Percentiles rank a stretch among this genome's conserved stretches.
These are phyloP conservation scores for Schizopygopsis malacanthus DNA, from an alignment of 2,797 vertebrate species.

Conservation along the genomic window DNA sequence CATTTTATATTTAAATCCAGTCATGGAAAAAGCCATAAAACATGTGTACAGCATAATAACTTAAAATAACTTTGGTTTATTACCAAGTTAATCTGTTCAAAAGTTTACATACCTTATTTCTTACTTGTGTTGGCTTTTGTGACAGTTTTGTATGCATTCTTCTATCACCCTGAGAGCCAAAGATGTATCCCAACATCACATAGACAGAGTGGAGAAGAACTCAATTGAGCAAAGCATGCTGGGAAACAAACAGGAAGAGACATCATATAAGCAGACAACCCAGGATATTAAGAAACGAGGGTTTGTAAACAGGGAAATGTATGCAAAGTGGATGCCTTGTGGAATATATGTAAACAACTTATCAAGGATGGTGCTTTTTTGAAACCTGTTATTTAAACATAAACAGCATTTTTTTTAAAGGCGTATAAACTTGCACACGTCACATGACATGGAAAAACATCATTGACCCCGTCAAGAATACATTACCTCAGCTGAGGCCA, in stretches of 20 bases:
- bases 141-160: neutral
- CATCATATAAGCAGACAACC: no score
- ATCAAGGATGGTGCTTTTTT: neutral
- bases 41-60: neutral
- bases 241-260: neutral
- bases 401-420: neutral
- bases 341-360: neutral
- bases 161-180: neutral
- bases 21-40: neutral
- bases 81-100: neutral
- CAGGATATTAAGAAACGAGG: no score
- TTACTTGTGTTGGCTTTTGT: neutral
- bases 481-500: conserved; percentile 38
- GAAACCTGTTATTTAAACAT: neutral
- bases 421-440: neutral
- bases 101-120: neutral
- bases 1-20: neutral
- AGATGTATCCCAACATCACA: neutral
- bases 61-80: neutral
- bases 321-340: neutral
- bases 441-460: conserved; percentile 47
- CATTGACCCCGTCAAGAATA: conserved; percentile 14
- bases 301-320: neutral
- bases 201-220: neutral
- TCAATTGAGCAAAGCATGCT: neutral